phyloP scores from a whole-genome alignment of 2,888 invertebrate species.

The Sminthurinus aureus region DNA sequence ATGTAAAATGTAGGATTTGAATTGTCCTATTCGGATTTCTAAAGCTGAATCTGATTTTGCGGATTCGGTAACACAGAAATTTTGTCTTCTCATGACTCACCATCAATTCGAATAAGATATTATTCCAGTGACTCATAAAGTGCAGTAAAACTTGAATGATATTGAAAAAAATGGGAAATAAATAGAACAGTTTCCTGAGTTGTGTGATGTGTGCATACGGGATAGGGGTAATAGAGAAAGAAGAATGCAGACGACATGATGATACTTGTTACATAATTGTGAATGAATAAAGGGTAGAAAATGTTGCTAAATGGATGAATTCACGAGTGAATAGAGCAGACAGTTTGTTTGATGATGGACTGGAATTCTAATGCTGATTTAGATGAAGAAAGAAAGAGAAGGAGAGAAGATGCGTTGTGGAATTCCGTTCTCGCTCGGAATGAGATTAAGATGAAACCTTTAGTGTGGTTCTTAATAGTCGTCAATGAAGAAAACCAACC shows the following conservation, averaged over 20 bases:
- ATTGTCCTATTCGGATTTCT: too few species aligned
- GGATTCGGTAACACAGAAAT: too few species aligned
- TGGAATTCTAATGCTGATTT: conserved; percentile 46
- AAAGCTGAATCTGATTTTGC: too few species aligned
- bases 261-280: background rate
- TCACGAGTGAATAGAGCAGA: conserved; percentile 36
- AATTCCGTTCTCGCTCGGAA: conserved; percentile 16
- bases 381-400: conserved; percentile 7
- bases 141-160: conserved; percentile 29
- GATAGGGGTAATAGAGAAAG: background rate
- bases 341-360: conserved; percentile 51
- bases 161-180: background rate
- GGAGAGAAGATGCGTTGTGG: conserved; percentile 7
- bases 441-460: conserved; percentile 20
- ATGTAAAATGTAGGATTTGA: too few species aligned
- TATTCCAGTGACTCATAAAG: conserved; percentile 42
- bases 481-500: background rate
- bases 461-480: conserved; percentile 19
- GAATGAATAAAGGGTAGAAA: conserved; percentile 2
- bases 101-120: conserved; percentile 1
- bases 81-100: conserved; percentile 4
- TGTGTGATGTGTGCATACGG: background rate
- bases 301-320: conserved; percentile 44
- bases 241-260: background rate
- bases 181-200: background rate